Conservation (phyloP, 2,113 vertebrate species). For the Catagonus wagneri region DNA sequence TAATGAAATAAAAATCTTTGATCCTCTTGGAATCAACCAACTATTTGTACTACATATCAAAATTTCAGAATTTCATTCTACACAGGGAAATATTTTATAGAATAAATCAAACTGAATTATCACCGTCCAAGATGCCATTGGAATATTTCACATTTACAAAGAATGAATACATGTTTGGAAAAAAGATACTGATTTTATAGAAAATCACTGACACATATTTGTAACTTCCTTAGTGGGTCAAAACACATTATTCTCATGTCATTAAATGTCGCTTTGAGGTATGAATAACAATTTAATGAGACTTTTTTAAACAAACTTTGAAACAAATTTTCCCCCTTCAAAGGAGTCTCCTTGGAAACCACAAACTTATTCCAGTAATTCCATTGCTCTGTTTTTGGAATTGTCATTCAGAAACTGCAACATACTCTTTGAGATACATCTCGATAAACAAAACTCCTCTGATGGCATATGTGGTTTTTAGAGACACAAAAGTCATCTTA, state of each 20-base stretch:
- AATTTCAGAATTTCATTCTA: slow-evolving; percentile 65
- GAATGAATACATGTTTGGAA: slow-evolving; percentile 11
- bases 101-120: slow-evolving; percentile 48
- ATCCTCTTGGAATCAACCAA: slow-evolving; percentile 63
- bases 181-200: slow-evolving; percentile 3
- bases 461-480: background rate
- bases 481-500: background rate
- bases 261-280: slow-evolving; percentile 27
- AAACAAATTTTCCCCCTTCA: background rate
- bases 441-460: background rate
- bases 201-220: slow-evolving; percentile 5
- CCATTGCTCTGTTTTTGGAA: background rate
- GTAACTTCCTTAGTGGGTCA: slow-evolving; percentile 41
- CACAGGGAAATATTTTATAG: slow-evolving; percentile 28
- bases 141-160: slow-evolving; percentile 45
- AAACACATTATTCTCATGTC: background rate
- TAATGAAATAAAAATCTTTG: slow-evolving; percentile 74
- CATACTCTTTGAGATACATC: background rate
- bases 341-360: background rate
- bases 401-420: slow-evolving; percentile 31
- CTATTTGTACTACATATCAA: slow-evolving; percentile 49
- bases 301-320: background rate
- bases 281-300: background rate
- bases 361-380: slow-evolving; percentile 3
- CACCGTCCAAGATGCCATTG: background rate